Base-by-base conservation (phyloP, 1,140 invertebrate genomes). In the Leptopilina clavipes region DNA sequence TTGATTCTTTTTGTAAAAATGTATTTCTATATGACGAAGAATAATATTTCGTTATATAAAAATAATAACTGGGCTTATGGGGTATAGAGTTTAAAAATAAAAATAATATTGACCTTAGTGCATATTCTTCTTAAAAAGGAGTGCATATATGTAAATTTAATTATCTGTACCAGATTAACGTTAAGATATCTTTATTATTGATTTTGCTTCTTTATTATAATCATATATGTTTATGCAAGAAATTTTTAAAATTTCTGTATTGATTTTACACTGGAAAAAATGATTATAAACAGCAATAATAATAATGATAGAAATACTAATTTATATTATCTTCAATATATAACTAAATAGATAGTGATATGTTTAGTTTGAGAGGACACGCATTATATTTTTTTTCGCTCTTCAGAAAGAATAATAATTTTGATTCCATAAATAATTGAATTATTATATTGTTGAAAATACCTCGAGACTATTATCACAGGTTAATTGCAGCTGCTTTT, bases 391-490 rank as follows among this genome's bases (percentile, higher is more conserved):
- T 5, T 56, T 10, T 25, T 3, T 31, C 1, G 25, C 59, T 65
- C 25, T 65, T 65, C 59, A 65, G 3, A 31, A 65, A 65, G 59
- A 31, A 25, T 25, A 59, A 25, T 19, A 25, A n/a, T 3, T 18
- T 17, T 19, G 9, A 7, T 19, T 54, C 8, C 3, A 14, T 12
- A 25, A 25, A 25, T 6, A 31, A 31, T 31, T 31, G 25, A 31
- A 12, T n/a, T 14, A 31, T 65, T 14, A 31, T 31, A 31, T 31
- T 6, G 14, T 31, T 7, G 11, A 14, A 31, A n/a, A 31, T 65
- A 65, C 59, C 59, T 65, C 22, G 59, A n/a, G n/a, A 65, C 12
- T 65, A 65, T 65, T 65, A 65, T 65, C 59, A 65, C 59, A 65
- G 25, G 59, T 25, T 2, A 22, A 65, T 65, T n/a, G 12, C 25